A percentile compares a stretch with the other conserved stretches of the same genome.
These are phyloP conservation scores for Diplodus puntazzo DNA, from an alignment of 2,797 vertebrate genomes.

Conservation along the genomic window DNA sequence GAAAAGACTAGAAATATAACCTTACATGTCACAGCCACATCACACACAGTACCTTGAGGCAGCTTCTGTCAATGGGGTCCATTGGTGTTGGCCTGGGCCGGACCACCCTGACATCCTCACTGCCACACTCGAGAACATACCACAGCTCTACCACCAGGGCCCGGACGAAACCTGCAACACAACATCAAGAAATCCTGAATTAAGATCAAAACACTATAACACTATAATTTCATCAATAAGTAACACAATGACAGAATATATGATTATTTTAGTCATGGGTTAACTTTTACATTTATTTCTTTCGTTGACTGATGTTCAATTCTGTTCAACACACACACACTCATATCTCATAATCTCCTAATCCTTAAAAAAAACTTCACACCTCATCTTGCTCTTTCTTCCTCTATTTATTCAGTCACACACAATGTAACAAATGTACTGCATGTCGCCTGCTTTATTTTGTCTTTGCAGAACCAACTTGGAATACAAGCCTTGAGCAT, in stretches of 20 bases:
- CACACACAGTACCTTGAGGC: conserved; percentile 89
- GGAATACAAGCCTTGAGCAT: conserved; percentile 1
- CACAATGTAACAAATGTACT: not conserved
- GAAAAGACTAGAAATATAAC: not conserved
- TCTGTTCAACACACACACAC: not conserved
- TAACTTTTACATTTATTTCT: no score
- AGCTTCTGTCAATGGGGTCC: conserved; percentile 94
- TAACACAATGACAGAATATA: no score
- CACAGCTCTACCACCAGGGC: conserved; percentile 91
- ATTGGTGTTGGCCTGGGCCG: conserved; percentile 90
- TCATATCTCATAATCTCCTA: not conserved
- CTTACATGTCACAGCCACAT: not conserved
- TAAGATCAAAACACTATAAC: no score
- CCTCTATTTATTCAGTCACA: conserved; percentile 19
- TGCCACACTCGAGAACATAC: conserved; percentile 92
- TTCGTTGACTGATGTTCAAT: not conserved
- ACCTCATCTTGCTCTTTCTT: not conserved
- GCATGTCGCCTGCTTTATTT: not conserved
- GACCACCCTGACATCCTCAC: conserved; percentile 91
- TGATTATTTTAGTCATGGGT: no score
- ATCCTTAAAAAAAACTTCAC: not conserved
- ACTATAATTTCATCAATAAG: no score
- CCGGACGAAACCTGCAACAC: conserved; percentile 89
- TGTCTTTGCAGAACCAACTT: conserved; percentile 4
- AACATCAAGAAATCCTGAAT: not conserved